phyloP scores from a whole-genome alignment of 2,888 invertebrate species.

The Harpagoxenus sublaevis region DNA sequence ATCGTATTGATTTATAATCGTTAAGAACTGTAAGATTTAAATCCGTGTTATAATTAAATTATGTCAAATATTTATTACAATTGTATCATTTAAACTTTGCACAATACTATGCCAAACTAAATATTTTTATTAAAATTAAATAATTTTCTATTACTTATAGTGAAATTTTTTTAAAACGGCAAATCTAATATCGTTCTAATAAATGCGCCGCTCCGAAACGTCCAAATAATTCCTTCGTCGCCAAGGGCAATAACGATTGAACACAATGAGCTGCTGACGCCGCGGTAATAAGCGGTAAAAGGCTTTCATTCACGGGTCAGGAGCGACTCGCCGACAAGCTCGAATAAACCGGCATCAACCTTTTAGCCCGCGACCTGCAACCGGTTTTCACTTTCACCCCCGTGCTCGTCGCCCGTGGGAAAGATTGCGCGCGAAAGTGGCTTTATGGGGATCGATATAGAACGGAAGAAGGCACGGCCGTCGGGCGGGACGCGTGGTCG shows the following conservation, averaged over 20 bases:
- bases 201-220: neutral
- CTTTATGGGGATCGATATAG: slow-evolving; percentile 28
- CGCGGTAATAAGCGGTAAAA: neutral
- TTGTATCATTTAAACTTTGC: too few species aligned
- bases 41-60: neutral
- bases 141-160: neutral
- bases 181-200: neutral
- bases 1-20: neutral
- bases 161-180: neutral
- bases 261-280: neutral
- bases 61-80: neutral
- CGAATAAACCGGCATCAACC: neutral
- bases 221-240: neutral
- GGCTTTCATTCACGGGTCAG: neutral
- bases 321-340: neutral
- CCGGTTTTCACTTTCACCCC: too few species aligned
- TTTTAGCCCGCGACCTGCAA: neutral
- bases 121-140: neutral
- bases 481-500: neutral
- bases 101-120: neutral
- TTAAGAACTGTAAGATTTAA: neutral
- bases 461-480: neutral
- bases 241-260: neutral
- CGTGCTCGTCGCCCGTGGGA: neutral
- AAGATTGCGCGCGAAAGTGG: slow-evolving; percentile 41